Evolutionary conservation across 2,888 invertebrate genomes (phyloP).

Genomic region (Lithophane semibrunnea): DNA sequence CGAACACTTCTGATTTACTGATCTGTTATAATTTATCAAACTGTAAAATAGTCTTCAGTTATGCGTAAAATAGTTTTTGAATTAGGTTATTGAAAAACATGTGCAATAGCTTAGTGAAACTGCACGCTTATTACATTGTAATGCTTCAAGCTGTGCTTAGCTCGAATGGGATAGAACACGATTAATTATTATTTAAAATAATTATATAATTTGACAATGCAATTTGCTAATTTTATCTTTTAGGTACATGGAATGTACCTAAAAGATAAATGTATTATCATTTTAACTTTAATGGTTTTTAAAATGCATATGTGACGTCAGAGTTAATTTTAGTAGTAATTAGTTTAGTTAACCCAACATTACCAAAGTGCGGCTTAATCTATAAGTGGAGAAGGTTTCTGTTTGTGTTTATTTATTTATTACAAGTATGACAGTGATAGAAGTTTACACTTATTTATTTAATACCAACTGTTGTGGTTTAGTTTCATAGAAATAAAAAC

Average conservation of each 20-base stretch:
- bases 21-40: neutral
- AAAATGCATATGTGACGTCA: slow-evolving; percentile 48
- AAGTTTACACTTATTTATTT: slow-evolving; percentile 51
- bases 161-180: neutral
- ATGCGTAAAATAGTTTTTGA: neutral
- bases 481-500: slow-evolving; percentile 55
- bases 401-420: slow-evolving; percentile 66
- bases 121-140: slow-evolving; percentile 5
- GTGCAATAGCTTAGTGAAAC: neutral
- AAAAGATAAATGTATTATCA: neutral
- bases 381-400: slow-evolving; percentile 55
- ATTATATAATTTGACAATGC: slow-evolving; percentile 22
- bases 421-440: slow-evolving; percentile 44
- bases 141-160: neutral
- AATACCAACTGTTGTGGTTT: slow-evolving; percentile 56
- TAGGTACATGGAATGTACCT: neutral
- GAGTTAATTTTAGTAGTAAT: slow-evolving; percentile 34
- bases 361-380: slow-evolving; percentile 66
- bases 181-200: slow-evolving; percentile 3
- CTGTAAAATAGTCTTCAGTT: slow-evolving; percentile 16
- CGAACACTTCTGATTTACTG: neutral
- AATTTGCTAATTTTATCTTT: slow-evolving; percentile 1
- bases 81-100: neutral
- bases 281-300: slow-evolving; percentile 1
- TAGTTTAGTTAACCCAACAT: slow-evolving; percentile 50